Conservation (phyloP, 2,797 vertebrate species). For the Anas flavirostris region DNA sequence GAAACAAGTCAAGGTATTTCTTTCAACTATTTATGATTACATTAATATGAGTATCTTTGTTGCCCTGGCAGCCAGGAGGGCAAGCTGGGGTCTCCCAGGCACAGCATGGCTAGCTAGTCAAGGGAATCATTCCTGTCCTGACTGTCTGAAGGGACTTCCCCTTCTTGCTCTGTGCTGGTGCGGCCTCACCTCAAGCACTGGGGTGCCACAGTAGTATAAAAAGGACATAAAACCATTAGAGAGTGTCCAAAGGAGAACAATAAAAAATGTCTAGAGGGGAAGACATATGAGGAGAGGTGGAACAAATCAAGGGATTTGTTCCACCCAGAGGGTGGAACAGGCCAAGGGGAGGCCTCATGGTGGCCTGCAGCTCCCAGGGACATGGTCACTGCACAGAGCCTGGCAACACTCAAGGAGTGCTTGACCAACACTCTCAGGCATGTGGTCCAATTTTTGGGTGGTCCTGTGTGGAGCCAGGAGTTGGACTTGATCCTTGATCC, state of each 20-base stretch:
- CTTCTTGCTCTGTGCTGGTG: background rate
- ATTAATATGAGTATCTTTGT: background rate
- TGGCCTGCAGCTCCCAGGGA: background rate
- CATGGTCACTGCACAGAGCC: background rate
- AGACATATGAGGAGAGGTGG: background rate
- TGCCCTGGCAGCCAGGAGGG: background rate
- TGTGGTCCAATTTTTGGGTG: background rate
- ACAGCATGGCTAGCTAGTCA: background rate
- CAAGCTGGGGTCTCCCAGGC: background rate
- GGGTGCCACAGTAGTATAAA: too few relatives aligned
- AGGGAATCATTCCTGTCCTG: too few relatives aligned
- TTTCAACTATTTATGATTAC: background rate
- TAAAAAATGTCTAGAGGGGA: background rate
- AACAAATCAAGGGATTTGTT: background rate
- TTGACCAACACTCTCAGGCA: background rate
- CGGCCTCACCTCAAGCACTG: background rate
- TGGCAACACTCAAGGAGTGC: background rate
- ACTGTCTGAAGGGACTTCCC: background rate
- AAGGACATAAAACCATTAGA: background rate
- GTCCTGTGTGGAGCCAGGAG: background rate
- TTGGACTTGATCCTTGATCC: background rate
- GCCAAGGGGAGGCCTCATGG: background rate
- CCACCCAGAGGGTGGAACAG: background rate
- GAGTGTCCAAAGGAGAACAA: background rate
- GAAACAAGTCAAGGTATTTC: background rate